Evolutionary conservation across 1,140 invertebrate species (phyloP).

Genomic region (Saccostrea glomerata): DNA sequence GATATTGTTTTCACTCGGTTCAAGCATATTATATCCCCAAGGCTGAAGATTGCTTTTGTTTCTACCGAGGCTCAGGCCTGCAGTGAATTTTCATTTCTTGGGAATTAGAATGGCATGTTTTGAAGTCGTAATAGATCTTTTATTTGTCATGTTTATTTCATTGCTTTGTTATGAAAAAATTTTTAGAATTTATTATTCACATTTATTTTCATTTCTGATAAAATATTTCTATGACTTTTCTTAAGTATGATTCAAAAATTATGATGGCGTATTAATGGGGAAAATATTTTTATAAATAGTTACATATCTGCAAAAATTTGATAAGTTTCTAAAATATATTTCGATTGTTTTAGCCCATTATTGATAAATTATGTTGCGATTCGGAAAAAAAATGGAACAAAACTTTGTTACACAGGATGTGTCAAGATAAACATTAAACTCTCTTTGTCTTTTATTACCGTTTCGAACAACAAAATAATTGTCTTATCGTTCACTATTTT

Average conservation of each 20-base stretch:
- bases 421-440: not conserved
- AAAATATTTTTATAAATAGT: not conserved
- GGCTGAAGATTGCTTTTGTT: not conserved
- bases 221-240: not conserved
- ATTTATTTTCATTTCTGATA: not conserved
- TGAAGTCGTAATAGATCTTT: not conserved
- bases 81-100: not conserved
- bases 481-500: conserved; percentile 1
- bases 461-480: conserved; percentile 21
- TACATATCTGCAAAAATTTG: not conserved
- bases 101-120: not conserved
- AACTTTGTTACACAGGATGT: not conserved
- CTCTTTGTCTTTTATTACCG: conserved; percentile 29
- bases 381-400: not conserved
- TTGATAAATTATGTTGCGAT: not conserved
- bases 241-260: not conserved
- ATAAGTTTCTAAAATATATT: not conserved
- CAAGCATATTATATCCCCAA: conserved; percentile 10
- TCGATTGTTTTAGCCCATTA: not conserved
- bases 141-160: not conserved
- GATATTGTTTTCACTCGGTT: conserved; percentile 22
- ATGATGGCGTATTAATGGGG: not conserved
- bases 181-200: not conserved
- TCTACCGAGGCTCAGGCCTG: not conserved
- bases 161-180: not conserved